Percentiles rank a stretch among this genome's conserved stretches.
These are phyloP conservation scores for Suillia variegata DNA, from an alignment of 2,888 invertebrate species.

Conservation along the genomic window DNA sequence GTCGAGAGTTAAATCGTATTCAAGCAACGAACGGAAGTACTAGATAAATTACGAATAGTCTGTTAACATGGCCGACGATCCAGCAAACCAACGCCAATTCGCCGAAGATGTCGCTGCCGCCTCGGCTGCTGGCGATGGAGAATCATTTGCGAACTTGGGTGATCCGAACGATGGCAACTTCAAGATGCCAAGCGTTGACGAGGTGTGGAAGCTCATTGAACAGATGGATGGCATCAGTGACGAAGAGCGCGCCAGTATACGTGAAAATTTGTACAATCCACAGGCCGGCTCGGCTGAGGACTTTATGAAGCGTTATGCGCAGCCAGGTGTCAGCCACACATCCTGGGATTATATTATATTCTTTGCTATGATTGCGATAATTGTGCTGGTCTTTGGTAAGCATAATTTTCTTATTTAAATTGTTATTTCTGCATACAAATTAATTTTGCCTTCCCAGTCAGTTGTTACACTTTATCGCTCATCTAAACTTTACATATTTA, in stretches of 20 bases:
- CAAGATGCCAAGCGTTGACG: conserved; percentile 65
- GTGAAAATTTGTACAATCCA: conserved; percentile 63
- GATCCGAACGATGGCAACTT: conserved; percentile 46
- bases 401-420: conserved; percentile 18
- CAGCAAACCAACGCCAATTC: conserved; percentile 48
- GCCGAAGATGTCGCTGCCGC: conserved; percentile 52
- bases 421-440: too few species aligned
- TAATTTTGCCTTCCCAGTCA: too few species aligned
- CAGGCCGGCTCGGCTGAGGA: conserved; percentile 57
- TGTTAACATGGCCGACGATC: conserved; percentile 57
- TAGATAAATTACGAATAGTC: too few species aligned
- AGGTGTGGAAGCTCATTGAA: conserved; percentile 67
- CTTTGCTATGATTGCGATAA: conserved; percentile 58
- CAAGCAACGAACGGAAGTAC: too few species aligned
- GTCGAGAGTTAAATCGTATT: too few species aligned
- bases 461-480: too few species aligned
- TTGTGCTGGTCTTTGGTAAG: conserved; percentile 60
- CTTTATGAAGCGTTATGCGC: conserved; percentile 37
- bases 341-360: conserved; percentile 53
- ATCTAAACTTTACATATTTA: too few species aligned
- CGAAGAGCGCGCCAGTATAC: conserved; percentile 67
- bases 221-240: conserved; percentile 66
- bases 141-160: conserved; percentile 34
- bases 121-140: conserved; percentile 42
- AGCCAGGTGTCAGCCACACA: conserved; percentile 39